These are phyloP conservation scores for Dromococcyx pavoninus DNA, from an alignment of 2,797 vertebrate species.

Conservation along the genomic window DNA sequence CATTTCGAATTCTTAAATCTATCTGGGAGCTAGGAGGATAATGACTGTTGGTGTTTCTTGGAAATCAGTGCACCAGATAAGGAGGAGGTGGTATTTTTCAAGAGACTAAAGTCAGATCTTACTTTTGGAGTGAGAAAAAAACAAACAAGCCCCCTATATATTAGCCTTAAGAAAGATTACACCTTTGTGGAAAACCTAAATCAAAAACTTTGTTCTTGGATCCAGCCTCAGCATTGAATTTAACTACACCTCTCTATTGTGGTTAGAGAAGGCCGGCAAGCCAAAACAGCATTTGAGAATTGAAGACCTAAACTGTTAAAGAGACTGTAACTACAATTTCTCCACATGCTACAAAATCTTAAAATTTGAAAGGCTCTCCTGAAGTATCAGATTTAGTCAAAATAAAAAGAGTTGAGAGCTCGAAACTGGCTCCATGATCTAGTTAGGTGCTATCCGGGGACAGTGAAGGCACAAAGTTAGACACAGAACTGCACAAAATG, in stretches of 20 bases:
- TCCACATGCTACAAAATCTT: not conserved
- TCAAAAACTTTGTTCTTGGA: constrained; percentile 8
- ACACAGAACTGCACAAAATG: not conserved
- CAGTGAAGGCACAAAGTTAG: not conserved
- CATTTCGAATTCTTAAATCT: constrained; percentile 14
- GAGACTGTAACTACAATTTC: not conserved
- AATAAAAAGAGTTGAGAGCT: not conserved
- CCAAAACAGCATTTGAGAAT: not conserved
- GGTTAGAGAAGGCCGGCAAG: not conserved
- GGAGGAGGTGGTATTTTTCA: not conserved
- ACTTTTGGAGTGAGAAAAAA: constrained; percentile 13
- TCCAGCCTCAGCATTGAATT: not conserved
- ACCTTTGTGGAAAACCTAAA: not conserved
- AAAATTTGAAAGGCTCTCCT: not conserved
- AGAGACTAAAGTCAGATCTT: constrained; percentile 3
- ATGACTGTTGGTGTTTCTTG: not conserved
- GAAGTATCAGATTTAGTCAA: not conserved
- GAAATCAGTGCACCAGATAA: not conserved
- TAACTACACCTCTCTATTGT: constrained; percentile 1
- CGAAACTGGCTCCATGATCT: not conserved
- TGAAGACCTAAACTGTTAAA: not conserved
- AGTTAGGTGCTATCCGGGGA: not conserved
- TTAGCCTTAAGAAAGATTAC: not conserved
- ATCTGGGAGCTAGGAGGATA: not conserved
- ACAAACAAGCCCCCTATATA: not conserved